Evolutionary conservation across 2,797 vertebrate genomes (phyloP).

Genomic region (Tenualosa thibaudeaui): DNA sequence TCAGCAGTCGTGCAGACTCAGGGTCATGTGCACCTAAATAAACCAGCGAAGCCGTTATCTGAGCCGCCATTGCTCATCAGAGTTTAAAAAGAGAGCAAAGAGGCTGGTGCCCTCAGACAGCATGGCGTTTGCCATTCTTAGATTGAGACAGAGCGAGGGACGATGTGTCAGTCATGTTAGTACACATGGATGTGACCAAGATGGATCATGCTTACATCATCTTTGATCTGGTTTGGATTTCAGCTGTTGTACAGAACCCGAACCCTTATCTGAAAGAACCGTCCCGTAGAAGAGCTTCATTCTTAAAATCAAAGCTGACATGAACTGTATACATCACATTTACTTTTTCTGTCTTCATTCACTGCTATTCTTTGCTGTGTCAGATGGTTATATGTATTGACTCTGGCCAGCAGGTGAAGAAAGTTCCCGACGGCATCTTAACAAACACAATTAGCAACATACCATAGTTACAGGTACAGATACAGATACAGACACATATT

Average conservation of each 20-base stretch:
- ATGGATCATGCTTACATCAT: not conserved
- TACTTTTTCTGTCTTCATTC: no score
- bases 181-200: not conserved
- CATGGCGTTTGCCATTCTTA: constrained; percentile 72
- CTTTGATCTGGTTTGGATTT: not conserved
- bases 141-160: constrained; percentile 44
- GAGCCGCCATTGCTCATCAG: constrained; percentile 62
- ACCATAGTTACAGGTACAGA: no score
- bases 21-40: not conserved
- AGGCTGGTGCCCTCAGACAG: constrained; percentile 64
- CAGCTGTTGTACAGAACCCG: not conserved
- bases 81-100: constrained; percentile 69
- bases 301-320: not conserved
- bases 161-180: not conserved
- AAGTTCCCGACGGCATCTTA: no score
- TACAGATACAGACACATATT: no score
- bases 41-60: constrained; percentile 59
- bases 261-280: not conserved
- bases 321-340: not conserved
- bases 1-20: not conserved
- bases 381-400: no score
- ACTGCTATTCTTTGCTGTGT: no score
- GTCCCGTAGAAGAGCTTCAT: not conserved
- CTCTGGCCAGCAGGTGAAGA: no score
- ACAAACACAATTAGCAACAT: no score